Base-by-base conservation (phyloP, 2,113 vertebrate genomes). In the Nothoprocta pentlandii region DNA sequence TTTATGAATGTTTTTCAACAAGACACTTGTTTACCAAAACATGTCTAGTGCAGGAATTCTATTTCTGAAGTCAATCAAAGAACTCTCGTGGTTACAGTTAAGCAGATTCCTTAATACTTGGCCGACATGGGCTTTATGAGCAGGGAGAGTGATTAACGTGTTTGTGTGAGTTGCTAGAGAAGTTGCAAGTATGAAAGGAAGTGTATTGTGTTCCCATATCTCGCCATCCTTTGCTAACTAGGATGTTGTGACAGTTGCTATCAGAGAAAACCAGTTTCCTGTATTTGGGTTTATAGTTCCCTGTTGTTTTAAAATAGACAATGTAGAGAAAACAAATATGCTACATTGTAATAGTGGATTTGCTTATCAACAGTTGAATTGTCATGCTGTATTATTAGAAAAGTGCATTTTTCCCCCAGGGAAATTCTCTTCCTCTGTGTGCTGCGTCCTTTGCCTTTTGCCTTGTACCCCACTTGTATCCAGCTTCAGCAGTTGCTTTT, bases 401-500 rank as follows among this genome's bases (percentile, higher is more conserved):
- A 46, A 89, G 1, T 6, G 20, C 16, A 22, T n/a, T 20, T 64
- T 58, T 58, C 10, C 34, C 44, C 39, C 66, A 64, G 89, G 68
- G 59, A 15, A 39, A 9, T 44, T 44, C 32, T 41, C 16, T 61
- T 58, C 32, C 10, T 32, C 80, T 62, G 0, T 5, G 9, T 23
- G 32, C 16, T 51, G 76, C 34, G 12, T 20, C 34, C 62, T 22
- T 70, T n/a, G 6, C 16, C 4, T 51, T 73, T 30, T 46, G 21
- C 63, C n/a, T 39, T 0, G 0, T 36, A 5, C 4, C 36, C 19
- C 17, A 1, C 5, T 6, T 5, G 8, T 10, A 4, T 28, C 32
- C 85, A 20, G 4, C 21, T 36, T 41, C 28, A 47, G 63, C 51
- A 17, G 3, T 4, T 16, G 56, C 9, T 92, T 69, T 49, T 51